Evolutionary conservation across 1,140 invertebrate genomes (phyloP), one percentile per base, ranked within the genome.

Genomic region (Zophobas morio): DNA sequence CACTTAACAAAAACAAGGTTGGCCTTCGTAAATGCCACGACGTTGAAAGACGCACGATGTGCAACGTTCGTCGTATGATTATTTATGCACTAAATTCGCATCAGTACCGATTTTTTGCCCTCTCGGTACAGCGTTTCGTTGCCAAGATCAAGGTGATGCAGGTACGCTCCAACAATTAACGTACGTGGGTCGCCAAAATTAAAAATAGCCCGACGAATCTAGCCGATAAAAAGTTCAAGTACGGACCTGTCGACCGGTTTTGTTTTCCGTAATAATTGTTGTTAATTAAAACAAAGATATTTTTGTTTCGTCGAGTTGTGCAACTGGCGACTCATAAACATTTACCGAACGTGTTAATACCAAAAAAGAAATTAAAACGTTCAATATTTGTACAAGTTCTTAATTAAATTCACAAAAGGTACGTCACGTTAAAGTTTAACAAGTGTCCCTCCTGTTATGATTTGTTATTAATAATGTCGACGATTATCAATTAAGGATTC

Each of bases 311-410:
- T 51, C 32, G n/a, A 72, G 51, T 53, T 73, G 37, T 73, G 49
- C 71, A 73, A 37, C 47, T 53, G 51, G 70, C 70, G 53, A 72
- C 49, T 73, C 71, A 73, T 73, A 73, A 73, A 73, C 71, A 73
- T 73, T 73, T 73, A 73, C 71, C 47, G 51, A 73, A 73, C 51
- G 6, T 40, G 71, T 73, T 73, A 73, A 73, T 72, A 53, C 51
- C n/a, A 36, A 37, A 73, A 73, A 73, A 73, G 49, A 73, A 73
- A 73, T 73, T 33, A 73, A 73, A 73, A 42, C 1, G 5, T 56
- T 54, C 54, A 73, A 73, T 73, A 73, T 73, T 73, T 73, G 37
- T 8, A 5, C 51, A 32, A 1, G 6, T 36, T 37, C 54, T 73
- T 73, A 73, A 73, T 73, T 73, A 40, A 73, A 73, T 73, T 73